Evolutionary conservation across 2,888 invertebrate species (phyloP).

Genomic region (Caenorhabditis afra): DNA sequence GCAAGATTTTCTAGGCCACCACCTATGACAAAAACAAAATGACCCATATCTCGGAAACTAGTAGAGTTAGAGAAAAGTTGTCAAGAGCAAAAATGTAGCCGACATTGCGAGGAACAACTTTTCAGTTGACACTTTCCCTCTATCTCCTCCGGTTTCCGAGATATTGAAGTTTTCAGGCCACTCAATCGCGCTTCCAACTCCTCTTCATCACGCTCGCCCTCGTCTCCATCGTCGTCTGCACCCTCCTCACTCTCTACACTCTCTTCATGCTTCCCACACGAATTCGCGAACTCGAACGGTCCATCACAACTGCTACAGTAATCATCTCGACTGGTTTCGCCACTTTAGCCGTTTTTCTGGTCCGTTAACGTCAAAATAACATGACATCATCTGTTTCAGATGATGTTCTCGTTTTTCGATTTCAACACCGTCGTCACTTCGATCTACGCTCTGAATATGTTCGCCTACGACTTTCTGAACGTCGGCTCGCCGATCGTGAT

Average conservation of each 20-base stretch:
- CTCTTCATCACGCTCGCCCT: not conserved
- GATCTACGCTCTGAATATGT: not conserved
- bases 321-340: not conserved
- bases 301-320: not conserved
- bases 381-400: not conserved
- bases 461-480: constrained; percentile 2
- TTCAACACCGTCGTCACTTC: constrained; percentile 1
- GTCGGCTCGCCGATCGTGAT: constrained; percentile 1
- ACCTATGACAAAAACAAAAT: too few species aligned
- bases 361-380: not conserved
- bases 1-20: too few species aligned
- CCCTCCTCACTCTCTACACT: not conserved
- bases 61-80: too few species aligned
- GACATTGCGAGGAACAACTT: too few species aligned
- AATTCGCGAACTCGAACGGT: not conserved
- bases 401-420: not conserved
- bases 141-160: too few species aligned
- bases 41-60: too few species aligned
- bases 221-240: not conserved
- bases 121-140: too few species aligned
- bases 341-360: not conserved
- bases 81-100: too few species aligned
- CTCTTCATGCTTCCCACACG: not conserved
- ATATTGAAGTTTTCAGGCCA: too few species aligned
- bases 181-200: constrained; percentile 1